Evolutionary conservation across 1,140 invertebrate species (phyloP).

Genomic region (Drosophila baimaii): DNA sequence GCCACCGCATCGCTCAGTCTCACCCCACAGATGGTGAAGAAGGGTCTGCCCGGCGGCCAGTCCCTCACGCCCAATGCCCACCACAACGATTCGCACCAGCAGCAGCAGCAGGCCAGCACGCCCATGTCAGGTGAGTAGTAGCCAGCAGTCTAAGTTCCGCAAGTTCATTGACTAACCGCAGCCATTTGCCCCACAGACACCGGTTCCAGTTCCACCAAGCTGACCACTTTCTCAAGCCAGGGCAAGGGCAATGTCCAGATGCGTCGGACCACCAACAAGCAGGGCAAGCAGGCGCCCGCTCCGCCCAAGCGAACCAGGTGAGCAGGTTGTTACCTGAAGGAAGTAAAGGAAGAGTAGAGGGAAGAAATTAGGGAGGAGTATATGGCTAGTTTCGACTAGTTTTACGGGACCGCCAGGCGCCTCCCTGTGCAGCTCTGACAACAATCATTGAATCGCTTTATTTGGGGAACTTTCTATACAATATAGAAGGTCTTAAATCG

Average conservation of each 20-base stretch:
- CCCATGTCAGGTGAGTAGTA: conserved; percentile 79
- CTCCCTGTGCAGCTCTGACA: too few species aligned
- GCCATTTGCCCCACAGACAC: conserved; percentile 83
- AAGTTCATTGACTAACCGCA: neutral
- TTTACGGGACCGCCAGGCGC: too few species aligned
- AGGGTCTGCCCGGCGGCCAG: conserved; percentile 85
- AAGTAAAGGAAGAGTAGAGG: too few species aligned
- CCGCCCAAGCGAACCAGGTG: conserved; percentile 97
- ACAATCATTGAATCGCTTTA: too few species aligned
- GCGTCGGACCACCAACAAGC: conserved; percentile 93
- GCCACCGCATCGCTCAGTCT: conserved; percentile 85
- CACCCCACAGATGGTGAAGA: conserved; percentile 90
- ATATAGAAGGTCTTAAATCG: neutral
- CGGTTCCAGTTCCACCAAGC: conserved; percentile 86
- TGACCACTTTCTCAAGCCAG: conserved; percentile 88
- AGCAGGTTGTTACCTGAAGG: neutral
- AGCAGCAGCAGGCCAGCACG: conserved; percentile 68
- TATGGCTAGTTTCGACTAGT: too few species aligned
- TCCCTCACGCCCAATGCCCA: conserved; percentile 59
- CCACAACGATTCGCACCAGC: conserved; percentile 70
- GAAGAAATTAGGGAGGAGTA: too few species aligned
- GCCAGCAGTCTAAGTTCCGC: accelerated
- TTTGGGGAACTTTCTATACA: too few species aligned
- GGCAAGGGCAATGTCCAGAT: conserved; percentile 90
- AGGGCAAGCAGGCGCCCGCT: conserved; percentile 96